Evolutionary conservation across 2,113 vertebrate genomes (phyloP), one percentile per base, ranked within the genome.

Genomic region (Microtus pennsylvanicus): DNA sequence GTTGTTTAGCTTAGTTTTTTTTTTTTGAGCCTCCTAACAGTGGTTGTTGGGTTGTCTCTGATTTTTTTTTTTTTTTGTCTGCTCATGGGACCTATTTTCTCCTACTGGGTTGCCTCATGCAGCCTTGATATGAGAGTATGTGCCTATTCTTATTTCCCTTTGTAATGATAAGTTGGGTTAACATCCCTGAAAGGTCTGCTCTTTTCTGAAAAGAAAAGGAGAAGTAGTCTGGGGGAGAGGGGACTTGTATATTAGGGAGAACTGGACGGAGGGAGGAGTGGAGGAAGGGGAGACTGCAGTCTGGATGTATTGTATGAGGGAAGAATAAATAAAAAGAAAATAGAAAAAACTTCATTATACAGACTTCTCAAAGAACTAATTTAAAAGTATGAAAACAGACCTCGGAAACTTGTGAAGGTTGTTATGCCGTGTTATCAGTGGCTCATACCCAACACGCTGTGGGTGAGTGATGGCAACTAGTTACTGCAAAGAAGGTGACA

Each of bases 361-460:
- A 83, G 3, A 30, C 55, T 65, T 45, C n/a, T 45, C 8, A 85
- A 42, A 63, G 7, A 11, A 65, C 7, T 63, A 85, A 42, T 85
- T 11, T n/a, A 45, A 83, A 83, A 83, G 63, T 16, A 45, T 91
- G 47, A 77, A 83, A 78, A 26, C 65, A 16, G 52, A 38, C 61
- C 76, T 78, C 65, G 35, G 33, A 72, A 50, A 75, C 13, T 33
- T 35, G 13, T 21, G 8, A 72, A 92, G 1, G 0, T 45, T 52
- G 0, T 28, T 45, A 28, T 65, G 52, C 69, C 6, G 16, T 14
- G 0, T 83, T 42, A 65, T 2, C 5, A 80, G 3, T 69, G 26
- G 7, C 55, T 16, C 5, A 1, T 30, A 22, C 33, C 0, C 10
- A 28, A 11, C 52, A 22, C 6, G 0, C 35, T 75, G 13, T 17